Conservation (phyloP, 2,797 vertebrate species). For the Oophaga sylvatica region DNA sequence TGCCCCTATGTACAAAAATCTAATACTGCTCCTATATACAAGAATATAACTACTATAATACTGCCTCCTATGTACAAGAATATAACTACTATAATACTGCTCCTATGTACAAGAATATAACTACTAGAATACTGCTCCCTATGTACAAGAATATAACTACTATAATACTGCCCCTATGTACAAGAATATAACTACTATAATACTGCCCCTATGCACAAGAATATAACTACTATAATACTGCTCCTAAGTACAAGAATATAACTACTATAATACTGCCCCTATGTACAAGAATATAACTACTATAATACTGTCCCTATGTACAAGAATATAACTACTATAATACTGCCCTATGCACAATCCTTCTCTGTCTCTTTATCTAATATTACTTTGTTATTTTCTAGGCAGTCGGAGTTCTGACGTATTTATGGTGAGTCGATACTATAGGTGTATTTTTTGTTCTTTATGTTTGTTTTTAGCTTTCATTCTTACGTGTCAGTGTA, state of each 20-base stretch:
- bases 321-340: constrained; percentile 31
- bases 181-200: constrained; percentile 10
- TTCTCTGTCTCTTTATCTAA: not conserved
- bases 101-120: not conserved
- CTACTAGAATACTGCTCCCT: not conserved
- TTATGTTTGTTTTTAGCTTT: not conserved
- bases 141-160: not conserved
- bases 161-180: constrained; percentile 4
- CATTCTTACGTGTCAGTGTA: not conserved
- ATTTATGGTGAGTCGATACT: constrained; percentile 85
- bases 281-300: too few species aligned
- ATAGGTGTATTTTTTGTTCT: not conserved
- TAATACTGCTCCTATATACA: too few species aligned
- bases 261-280: not conserved
- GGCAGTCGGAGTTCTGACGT: constrained; percentile 91
- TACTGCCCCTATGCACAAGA: constrained; percentile 8
- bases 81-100: constrained; percentile 20
- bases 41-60: constrained; percentile 7
- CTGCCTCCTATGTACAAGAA: not conserved
- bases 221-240: not conserved
- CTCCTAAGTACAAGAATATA: not conserved
- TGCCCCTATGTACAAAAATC: not conserved
- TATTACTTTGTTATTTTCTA: constrained; percentile 63
- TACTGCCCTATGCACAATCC: constrained; percentile 9
- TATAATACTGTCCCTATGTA: constrained; percentile 20